Percentiles rank a stretch among this genome's conserved stretches.
These are phyloP conservation scores for Plebejus melissa DNA, from an alignment of 2,888 invertebrate genomes.

Conservation along the genomic window DNA sequence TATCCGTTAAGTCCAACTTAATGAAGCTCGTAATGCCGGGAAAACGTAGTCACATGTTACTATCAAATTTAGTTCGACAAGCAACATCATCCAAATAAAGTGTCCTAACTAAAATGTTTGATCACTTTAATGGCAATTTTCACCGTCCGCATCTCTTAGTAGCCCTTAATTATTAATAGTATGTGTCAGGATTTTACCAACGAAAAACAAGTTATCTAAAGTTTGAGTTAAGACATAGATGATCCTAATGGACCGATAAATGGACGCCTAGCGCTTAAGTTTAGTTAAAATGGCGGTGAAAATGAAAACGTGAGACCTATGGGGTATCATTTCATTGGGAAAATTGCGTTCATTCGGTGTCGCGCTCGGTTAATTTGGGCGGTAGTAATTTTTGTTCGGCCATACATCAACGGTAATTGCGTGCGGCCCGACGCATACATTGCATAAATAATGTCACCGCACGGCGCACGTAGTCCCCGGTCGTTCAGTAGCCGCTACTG, in stretches of 20 bases:
- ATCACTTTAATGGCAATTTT: too few relatives aligned
- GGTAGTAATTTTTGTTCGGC: slow-evolving; percentile 13
- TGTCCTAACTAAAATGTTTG: too few relatives aligned
- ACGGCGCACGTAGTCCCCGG: neutral
- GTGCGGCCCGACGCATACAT: slow-evolving; percentile 1
- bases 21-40: neutral
- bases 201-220: too few relatives aligned
- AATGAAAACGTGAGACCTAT: too few relatives aligned
- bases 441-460: neutral
- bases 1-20: neutral
- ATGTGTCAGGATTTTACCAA: too few relatives aligned
- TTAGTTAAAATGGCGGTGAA: too few relatives aligned
- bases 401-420: slow-evolving; percentile 12
- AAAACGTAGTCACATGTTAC: neutral
- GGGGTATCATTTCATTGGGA: neutral
- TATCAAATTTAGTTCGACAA: neutral
- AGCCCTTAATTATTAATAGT: too few relatives aligned
- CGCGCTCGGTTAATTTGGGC: slow-evolving; percentile 4
- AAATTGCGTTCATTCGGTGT: neutral
- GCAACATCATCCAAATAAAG: neutral
- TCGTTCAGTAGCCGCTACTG: neutral
- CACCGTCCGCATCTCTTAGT: too few relatives aligned
- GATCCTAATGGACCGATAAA: too few relatives aligned
- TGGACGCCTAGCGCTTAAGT: too few relatives aligned
- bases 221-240: too few relatives aligned